Percentiles rank a stretch among this genome's conserved stretches.
These are phyloP conservation scores for Paralinhomoeus sp. DNA, from an alignment of 2,888 invertebrate genomes.

Conservation along the genomic window DNA sequence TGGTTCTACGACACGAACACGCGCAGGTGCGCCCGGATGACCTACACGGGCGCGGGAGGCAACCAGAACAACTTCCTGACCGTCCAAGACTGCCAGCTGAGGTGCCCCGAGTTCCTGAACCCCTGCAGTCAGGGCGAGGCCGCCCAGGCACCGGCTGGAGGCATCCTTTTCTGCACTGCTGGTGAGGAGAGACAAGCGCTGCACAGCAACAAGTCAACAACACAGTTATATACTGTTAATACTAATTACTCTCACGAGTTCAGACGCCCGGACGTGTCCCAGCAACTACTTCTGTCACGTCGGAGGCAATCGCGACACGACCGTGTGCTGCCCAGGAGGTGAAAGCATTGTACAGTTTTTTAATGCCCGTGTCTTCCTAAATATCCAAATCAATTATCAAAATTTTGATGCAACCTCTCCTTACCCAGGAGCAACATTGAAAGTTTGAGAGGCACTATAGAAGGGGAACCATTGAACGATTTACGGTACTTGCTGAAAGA, in stretches of 20 bases:
- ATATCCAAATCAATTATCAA: no score
- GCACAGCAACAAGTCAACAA: no score
- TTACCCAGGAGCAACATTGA: no score
- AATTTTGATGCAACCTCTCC: no score
- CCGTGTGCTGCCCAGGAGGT: constrained; percentile 6
- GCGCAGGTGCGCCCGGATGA: constrained; percentile 3
- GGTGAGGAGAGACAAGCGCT: no score
- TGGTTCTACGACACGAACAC: constrained; percentile 2
- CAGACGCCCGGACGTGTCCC: not conserved
- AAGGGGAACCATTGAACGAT: no score
- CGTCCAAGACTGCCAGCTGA: not conserved
- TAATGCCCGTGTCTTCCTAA: no score
- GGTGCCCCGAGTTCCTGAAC: constrained; percentile 2
- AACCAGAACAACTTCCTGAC: constrained; percentile 5
- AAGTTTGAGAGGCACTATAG: no score
- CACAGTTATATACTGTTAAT: no score
- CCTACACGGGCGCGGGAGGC: constrained; percentile 5
- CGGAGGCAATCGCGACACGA: not conserved
- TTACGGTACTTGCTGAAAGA: not conserved
- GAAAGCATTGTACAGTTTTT: no score
- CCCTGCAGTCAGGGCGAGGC: constrained; percentile 2
- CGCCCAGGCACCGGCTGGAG: constrained; percentile 2
- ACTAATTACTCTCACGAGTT: no score
- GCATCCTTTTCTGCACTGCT: constrained; percentile 2
- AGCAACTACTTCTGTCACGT: constrained; percentile 4